phyloP scores from a whole-genome alignment of 2,797 vertebrate genomes.

The Thaleichthys pacificus region DNA sequence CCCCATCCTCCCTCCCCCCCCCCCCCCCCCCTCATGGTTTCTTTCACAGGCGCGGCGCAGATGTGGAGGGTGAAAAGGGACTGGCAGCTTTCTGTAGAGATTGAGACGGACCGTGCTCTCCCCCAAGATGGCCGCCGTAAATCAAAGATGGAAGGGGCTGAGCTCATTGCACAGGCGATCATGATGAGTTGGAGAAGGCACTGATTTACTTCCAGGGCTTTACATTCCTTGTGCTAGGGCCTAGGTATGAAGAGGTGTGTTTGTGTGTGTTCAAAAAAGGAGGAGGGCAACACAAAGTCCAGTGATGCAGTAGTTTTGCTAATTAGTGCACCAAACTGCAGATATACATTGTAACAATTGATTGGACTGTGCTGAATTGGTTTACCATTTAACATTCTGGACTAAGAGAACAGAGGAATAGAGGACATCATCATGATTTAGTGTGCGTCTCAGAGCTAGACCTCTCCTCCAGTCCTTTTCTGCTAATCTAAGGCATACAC shows the following conservation, averaged over 20 bases:
- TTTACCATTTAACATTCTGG: too few relatives aligned
- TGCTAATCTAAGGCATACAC: too few relatives aligned
- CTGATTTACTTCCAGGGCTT: conserved; percentile 71
- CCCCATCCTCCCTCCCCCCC: not conserved
- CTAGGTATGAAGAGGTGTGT: conserved; percentile 30
- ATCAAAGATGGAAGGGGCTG: conserved; percentile 63
- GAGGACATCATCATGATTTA: too few relatives aligned
- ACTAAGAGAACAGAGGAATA: too few relatives aligned
- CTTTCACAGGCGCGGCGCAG: conserved; percentile 58
- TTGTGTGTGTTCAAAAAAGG: conserved; percentile 48
- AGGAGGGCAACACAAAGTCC: conserved; percentile 47
- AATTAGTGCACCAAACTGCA: conserved; percentile 61
- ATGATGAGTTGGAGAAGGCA: conserved; percentile 59
- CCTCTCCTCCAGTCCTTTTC: too few relatives aligned
- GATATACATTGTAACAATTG: conserved; percentile 21
- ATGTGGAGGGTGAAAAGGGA: conserved; percentile 29
- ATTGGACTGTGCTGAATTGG: conserved; percentile 34
- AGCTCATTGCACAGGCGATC: conserved; percentile 67
- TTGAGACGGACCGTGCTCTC: conserved; percentile 48
- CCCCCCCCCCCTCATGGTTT: conserved; percentile 24
- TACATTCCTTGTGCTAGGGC: conserved; percentile 58
- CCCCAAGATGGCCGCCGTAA: conserved; percentile 60
- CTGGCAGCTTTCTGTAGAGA: conserved; percentile 58
- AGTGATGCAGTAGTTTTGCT: conserved; percentile 59
- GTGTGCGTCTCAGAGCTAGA: too few relatives aligned